Evolutionary conservation across 2,113 vertebrate genomes (phyloP), one percentile per base, ranked within the genome.

Genomic region (Leuciscus idus): DNA sequence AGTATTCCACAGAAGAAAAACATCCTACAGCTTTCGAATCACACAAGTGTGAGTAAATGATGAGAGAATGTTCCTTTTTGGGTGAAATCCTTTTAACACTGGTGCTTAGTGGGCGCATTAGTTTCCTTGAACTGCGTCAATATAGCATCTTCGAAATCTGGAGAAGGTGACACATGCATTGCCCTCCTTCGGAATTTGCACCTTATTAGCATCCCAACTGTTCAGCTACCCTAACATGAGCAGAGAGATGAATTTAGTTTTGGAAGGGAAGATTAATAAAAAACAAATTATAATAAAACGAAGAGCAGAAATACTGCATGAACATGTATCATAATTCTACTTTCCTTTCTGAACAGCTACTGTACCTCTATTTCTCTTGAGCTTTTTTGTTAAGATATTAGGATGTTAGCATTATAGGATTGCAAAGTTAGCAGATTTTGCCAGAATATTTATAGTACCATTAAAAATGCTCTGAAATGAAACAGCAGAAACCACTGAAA

Each of bases 121-220:
- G 30, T n/a, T 39, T 11, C 50, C n/a, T 73, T 75, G 46, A 50
- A 48, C 76, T 78, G 46, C 8, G 30, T 55, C 46, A 85, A 28
- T 33, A 66, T 36, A 52, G 46, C 84, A 79, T 26, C 46, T 68
- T 52, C 33, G 50, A 73, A 77, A 77, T 85, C 48, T 33, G 30
- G 28, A 48, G 57, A 64, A 76, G 83, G 83, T 76, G 72, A 76
- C 72, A 76, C 83, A 64, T 84, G 72, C 70, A 50, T 48, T 84
- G 83, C 83, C 72, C 83, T 76, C 72, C 83, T 62, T 76, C 83
- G 7, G 83, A 84, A 84, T 64, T 84, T 61, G 39, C 72, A 84
- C 72, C 50, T 84, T 76, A 84, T 84, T 84, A 84, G n/a, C 83
- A 76, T 61, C 26, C 83, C 83, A 84, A 84, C 83, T 84, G 83